Base-by-base conservation (phyloP, 2,797 vertebrate species). In the Cheirogaleus major region DNA sequence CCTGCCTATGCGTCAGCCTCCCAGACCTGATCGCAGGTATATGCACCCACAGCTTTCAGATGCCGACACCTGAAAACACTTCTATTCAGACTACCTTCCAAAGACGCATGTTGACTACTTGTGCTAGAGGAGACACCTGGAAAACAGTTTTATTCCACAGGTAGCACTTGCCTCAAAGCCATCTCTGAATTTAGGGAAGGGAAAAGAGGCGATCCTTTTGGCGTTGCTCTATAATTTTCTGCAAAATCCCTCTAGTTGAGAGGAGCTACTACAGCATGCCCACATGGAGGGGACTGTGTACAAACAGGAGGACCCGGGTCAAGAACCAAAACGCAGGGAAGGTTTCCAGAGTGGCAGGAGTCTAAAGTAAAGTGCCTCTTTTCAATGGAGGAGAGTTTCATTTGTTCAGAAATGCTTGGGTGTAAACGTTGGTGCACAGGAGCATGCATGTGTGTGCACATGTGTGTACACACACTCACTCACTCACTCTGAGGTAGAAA, bases 401-500 rank as follows among this genome's bases (percentile, higher is more conserved):
- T 83, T 97, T 97, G 97, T 96, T 95, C 92, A 84, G 50, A 97
- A 96, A 57, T 91, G 73, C 76, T 90, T 55, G 86, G 88, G 91
- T 22, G 97, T 97, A 96, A 97, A 98, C 95, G 70, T 25, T 84
- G 95, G 95, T 79, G 93, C 57, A 78, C 76, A 80, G 65, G 88
- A 55, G 7, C 27, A 38, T 15, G 70, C 57, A 63, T 11, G 55
- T 57, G 55, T 57, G 55, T 57, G 55, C 61, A 25, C 1, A 2
- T 12, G 3, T 12, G 95, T 55, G 94, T 93, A 97, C 15, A 35
- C 43, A 38, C 73, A 89, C 50, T 30, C 79, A 93, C 90, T 65
- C 73, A 89, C 50, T 30, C 92, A 95, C 94, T 83, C 97, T 98
- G 98, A 98, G 98, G 98, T 99, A 98, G 98, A 95, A 96, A 98